Percentiles rank a stretch among this genome's conserved stretches.
Conservation (phyloP, 2,113 vertebrate species). For the Procavia capensis region DNA sequence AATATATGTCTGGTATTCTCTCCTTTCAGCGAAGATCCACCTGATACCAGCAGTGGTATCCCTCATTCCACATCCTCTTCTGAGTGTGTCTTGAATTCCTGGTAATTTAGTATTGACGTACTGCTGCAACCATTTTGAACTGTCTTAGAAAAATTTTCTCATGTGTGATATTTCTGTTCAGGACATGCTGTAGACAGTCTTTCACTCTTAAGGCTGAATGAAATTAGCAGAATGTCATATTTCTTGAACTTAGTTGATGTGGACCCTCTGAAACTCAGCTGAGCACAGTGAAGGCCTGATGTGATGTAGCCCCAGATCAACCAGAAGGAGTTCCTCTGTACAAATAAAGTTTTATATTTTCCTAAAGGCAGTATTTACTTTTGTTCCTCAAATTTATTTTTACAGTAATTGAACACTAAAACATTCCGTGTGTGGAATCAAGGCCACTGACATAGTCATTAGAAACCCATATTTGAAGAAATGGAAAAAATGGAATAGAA, state of each 20-base stretch:
- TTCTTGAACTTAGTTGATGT: not conserved
- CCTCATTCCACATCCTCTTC: too few relatives aligned
- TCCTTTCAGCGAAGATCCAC: too few relatives aligned
- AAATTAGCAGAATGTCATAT: not conserved
- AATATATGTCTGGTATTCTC: too few relatives aligned
- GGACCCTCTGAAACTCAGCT: not conserved
- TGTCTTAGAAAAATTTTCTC: too few relatives aligned
- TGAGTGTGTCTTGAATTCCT: too few relatives aligned
- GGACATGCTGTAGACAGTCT: not conserved
- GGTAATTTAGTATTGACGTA: too few relatives aligned
- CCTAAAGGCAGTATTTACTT: not conserved
- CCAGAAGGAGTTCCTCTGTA: not conserved
- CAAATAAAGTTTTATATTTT: not conserved
- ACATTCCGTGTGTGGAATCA: not conserved
- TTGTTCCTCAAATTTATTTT: not conserved
- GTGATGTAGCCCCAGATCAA: not conserved
- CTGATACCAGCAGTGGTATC: too few relatives aligned
- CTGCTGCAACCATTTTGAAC: too few relatives aligned
- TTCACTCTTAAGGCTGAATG: not conserved
- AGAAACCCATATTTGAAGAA: not conserved
- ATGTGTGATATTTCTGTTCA: not conserved
- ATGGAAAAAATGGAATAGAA: not conserved
- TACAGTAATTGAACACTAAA: not conserved
- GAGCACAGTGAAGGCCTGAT: not conserved
- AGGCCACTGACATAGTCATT: not conserved